Conservation (phyloP, 92 coral and sea anemone species). For the Heteractis magnifica region DNA sequence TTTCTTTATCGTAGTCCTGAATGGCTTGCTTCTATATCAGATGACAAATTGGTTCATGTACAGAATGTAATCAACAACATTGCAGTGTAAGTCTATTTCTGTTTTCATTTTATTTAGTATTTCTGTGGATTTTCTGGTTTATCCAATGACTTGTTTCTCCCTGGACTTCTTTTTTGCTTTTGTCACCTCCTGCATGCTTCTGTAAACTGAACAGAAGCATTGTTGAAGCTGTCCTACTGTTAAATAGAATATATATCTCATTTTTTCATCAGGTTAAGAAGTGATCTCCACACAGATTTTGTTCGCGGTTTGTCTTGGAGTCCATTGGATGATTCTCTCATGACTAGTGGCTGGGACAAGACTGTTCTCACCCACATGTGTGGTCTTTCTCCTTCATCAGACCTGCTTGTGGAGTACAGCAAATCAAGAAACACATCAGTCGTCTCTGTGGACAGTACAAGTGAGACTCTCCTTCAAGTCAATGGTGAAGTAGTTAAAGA, state of each 20-base stretch:
- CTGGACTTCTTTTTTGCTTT: background rate
- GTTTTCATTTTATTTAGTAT: background rate
- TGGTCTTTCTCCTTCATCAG: conserved; percentile 56
- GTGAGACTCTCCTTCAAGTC: conserved; percentile 52
- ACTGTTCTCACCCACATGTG: conserved; percentile 76
- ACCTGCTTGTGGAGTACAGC: conserved; percentile 80
- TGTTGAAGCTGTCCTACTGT: too few species aligned
- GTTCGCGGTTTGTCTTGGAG: conserved; percentile 97
- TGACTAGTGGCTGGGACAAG: conserved; percentile 95
- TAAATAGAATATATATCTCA: background rate
- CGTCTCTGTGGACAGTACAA: conserved; percentile 46
- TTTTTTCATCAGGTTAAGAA: conserved; percentile 64
- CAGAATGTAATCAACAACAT: conserved; percentile 75
- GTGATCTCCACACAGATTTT: conserved; percentile 86
- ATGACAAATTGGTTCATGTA: conserved; percentile 84
- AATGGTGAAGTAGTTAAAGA: conserved; percentile 63
- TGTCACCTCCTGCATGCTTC: background rate
- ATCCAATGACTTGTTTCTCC: background rate
- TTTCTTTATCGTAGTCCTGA: conserved; percentile 66
- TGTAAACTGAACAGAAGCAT: background rate
- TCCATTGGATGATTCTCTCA: conserved; percentile 84
- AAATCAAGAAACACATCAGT: conserved; percentile 81
- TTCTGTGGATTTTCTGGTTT: background rate
- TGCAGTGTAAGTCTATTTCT: conserved; percentile 65
- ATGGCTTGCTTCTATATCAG: conserved; percentile 98